A percentile compares a stretch with the other conserved stretches of the same genome.
phyloP scores from a whole-genome alignment of 1,140 invertebrate species.

The Cydia pomonella region DNA sequence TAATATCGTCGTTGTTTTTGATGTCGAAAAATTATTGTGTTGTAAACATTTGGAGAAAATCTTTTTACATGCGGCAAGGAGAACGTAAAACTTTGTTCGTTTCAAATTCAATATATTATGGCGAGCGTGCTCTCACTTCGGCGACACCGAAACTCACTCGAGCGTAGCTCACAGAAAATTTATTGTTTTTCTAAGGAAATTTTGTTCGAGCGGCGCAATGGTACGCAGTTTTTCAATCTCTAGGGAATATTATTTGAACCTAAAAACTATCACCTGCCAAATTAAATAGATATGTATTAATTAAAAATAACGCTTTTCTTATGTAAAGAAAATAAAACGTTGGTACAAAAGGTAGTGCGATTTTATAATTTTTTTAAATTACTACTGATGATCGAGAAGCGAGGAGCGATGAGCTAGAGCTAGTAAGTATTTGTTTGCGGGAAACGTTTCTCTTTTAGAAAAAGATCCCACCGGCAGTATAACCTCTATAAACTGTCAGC shows the following conservation, averaged over 20 bases:
- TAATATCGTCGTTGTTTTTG: slow-evolving; percentile 39
- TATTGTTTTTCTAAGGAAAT: slow-evolving; percentile 81
- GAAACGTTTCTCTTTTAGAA: no score
- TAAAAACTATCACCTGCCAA: not conserved
- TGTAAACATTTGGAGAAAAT: slow-evolving; percentile 75
- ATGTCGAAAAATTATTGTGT: slow-evolving; percentile 64
- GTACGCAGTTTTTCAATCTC: slow-evolving; percentile 57
- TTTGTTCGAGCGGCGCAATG: slow-evolving; percentile 61
- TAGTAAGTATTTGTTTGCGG: no score
- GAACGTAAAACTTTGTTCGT: slow-evolving; percentile 78
- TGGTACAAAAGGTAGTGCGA: no score
- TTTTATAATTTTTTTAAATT: no score
- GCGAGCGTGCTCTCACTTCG: slow-evolving; percentile 77
- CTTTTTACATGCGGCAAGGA: slow-evolving; percentile 71
- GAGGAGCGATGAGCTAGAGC: no score
- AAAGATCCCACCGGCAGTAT: no score
- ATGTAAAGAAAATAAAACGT: no score
- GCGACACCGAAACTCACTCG: slow-evolving; percentile 79
- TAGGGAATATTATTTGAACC: slow-evolving; percentile 38
- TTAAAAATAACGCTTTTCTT: no score
- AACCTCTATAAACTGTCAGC: no score
- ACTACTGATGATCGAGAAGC: no score
- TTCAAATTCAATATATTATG: slow-evolving; percentile 81
- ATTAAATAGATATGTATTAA: not conserved
- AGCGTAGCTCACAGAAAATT: slow-evolving; percentile 77